These are phyloP conservation scores for Cosmia trapezina DNA, from an alignment of 2,888 invertebrate genomes.

Conservation along the genomic window DNA sequence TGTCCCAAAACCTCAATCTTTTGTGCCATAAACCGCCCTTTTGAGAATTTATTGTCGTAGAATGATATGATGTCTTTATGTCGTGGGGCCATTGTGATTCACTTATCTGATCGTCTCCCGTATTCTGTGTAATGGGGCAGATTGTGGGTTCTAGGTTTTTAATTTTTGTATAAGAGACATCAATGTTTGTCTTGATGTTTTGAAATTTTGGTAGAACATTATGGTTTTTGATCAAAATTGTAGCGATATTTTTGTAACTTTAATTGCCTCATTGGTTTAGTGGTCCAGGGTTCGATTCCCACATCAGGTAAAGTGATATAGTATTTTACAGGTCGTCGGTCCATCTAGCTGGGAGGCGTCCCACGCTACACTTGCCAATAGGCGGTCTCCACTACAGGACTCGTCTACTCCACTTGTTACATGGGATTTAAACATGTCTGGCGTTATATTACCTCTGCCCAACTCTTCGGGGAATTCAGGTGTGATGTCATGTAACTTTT, in stretches of 20 bases:
- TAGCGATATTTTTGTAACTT: neutral
- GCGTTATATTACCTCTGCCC: no score
- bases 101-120: slow-evolving; percentile 88
- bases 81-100: slow-evolving; percentile 83
- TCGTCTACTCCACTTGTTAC: no score
- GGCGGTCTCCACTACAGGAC: no score
- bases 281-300: neutral
- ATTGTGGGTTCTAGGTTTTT: slow-evolving; percentile 73
- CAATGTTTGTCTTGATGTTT: slow-evolving; percentile 44
- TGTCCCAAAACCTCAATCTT: slow-evolving; percentile 82
- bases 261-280: no score
- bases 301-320: no score
- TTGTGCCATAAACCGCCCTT: slow-evolving; percentile 88
- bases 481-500: neutral
- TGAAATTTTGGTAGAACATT: slow-evolving; percentile 9
- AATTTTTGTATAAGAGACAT: slow-evolving; percentile 51
- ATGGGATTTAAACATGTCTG: no score
- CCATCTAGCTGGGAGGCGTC: no score
- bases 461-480: neutral
- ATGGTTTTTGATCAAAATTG: neutral
- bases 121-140: slow-evolving; percentile 83
- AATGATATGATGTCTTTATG: slow-evolving; percentile 90
- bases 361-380: no score
- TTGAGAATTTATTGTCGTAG: slow-evolving; percentile 87
- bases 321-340: no score